phyloP scores from a whole-genome alignment of 1,140 invertebrate genomes.

The Samia ricini region DNA sequence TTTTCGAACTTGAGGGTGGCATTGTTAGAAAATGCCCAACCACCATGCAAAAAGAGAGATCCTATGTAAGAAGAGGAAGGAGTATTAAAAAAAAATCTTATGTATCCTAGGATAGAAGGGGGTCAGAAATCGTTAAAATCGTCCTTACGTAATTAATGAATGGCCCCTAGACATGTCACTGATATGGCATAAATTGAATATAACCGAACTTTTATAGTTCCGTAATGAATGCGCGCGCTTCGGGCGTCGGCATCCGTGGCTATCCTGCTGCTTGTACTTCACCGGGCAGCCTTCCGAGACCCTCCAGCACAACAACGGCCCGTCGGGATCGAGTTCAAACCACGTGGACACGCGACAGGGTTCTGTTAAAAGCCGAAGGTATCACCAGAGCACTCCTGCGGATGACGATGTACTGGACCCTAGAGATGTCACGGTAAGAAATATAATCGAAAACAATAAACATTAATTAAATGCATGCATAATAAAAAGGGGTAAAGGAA shows the following conservation, averaged over 20 bases:
- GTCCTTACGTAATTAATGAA: no score
- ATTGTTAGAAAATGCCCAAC: no score
- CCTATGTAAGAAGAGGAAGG: no score
- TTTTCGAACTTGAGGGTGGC: no score
- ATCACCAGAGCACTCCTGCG: constrained; percentile 46
- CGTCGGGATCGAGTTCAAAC: constrained; percentile 43
- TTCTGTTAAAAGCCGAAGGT: constrained; percentile 52
- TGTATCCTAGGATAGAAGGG: no score
- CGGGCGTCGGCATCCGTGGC: constrained; percentile 58
- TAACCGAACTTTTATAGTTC: constrained; percentile 44
- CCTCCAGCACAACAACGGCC: constrained; percentile 29
- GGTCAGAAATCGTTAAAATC: no score
- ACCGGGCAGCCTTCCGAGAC: constrained; percentile 35
- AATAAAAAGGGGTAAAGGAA: background rate
- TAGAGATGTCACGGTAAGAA: constrained; percentile 57
- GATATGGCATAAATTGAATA: no score
- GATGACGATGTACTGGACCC: constrained; percentile 55
- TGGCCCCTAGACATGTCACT: no score
- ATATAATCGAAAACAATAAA: background rate
- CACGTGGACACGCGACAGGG: constrained; percentile 53
- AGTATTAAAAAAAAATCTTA: no score
- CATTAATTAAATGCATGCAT: background rate
- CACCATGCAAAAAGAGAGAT: no score
- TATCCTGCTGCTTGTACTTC: constrained; percentile 59
- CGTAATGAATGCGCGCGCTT: constrained; percentile 66